Percentiles rank a stretch among this genome's conserved stretches.
Conservation (phyloP, 1,140 invertebrate species). For the Rhynchophorus ferrugineus region DNA sequence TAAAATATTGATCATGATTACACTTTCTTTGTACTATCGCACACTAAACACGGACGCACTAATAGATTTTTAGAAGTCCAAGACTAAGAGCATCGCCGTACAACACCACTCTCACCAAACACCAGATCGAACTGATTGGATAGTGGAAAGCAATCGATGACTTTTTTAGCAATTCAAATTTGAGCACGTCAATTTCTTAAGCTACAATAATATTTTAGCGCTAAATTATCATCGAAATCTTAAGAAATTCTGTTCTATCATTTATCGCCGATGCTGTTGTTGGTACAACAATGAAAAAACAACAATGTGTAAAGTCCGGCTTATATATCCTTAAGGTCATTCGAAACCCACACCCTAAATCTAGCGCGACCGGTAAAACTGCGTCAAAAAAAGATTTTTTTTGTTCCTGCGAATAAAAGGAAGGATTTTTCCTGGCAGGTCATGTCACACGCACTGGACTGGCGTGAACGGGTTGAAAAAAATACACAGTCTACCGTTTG, state of each 20-base stretch:
- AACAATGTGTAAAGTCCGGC: background rate
- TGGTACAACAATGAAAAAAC: background rate
- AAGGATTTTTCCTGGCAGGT: background rate
- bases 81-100: no score
- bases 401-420: background rate
- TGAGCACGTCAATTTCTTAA: no score
- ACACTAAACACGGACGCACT: background rate
- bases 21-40: background rate
- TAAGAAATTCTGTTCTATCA: background rate
- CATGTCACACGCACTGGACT: no score
- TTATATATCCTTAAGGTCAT: background rate
- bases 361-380: background rate
- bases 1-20: conserved; percentile 15
- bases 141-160: no score
- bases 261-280: background rate
- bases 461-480: no score
- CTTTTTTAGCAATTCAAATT: no score
- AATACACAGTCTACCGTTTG: no score
- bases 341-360: background rate
- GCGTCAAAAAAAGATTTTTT: background rate
- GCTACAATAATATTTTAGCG: background rate
- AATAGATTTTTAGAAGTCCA: no score
- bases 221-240: background rate
- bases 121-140: no score
- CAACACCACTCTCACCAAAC: no score